Evolutionary conservation across 2,888 invertebrate species (phyloP).

Genomic region (Vanessa cardui): DNA sequence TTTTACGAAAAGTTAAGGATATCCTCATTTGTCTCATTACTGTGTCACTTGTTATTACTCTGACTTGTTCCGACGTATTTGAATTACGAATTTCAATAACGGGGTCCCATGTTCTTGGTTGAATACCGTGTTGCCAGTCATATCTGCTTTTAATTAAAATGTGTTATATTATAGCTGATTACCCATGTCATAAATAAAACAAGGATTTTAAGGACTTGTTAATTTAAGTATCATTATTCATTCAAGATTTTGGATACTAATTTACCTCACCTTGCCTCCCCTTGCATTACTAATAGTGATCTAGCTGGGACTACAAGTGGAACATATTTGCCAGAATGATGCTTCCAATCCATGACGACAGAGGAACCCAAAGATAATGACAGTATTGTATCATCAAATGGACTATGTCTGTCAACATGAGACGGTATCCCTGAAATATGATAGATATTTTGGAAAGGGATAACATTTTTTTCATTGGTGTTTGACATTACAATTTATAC

Average conservation of each 20-base stretch:
- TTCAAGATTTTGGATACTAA: not conserved
- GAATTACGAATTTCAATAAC: constrained; percentile 58
- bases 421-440: constrained; percentile 90
- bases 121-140: constrained; percentile 94
- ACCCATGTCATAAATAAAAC: too few species aligned
- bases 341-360: constrained; percentile 94
- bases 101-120: constrained; percentile 90
- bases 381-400: constrained; percentile 94
- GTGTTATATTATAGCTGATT: too few species aligned
- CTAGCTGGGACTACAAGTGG: constrained; percentile 86
- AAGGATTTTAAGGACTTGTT: too few species aligned
- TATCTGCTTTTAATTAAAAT: constrained; percentile 72
- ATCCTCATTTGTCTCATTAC: constrained; percentile 76
- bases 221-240: too few species aligned
- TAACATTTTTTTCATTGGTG: too few species aligned
- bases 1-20: constrained; percentile 94
- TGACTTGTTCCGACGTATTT: constrained; percentile 42
- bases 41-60: constrained; percentile 58
- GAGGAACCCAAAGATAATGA: constrained; percentile 92
- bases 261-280: constrained; percentile 84
- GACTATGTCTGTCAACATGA: constrained; percentile 97
- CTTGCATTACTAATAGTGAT: constrained; percentile 91
- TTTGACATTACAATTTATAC: too few species aligned
- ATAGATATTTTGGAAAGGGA: not conserved
- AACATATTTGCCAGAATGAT: constrained; percentile 81